These are phyloP conservation scores for Nylanderia fulva DNA, from an alignment of 1,140 invertebrate genomes.

Conservation along the genomic window DNA sequence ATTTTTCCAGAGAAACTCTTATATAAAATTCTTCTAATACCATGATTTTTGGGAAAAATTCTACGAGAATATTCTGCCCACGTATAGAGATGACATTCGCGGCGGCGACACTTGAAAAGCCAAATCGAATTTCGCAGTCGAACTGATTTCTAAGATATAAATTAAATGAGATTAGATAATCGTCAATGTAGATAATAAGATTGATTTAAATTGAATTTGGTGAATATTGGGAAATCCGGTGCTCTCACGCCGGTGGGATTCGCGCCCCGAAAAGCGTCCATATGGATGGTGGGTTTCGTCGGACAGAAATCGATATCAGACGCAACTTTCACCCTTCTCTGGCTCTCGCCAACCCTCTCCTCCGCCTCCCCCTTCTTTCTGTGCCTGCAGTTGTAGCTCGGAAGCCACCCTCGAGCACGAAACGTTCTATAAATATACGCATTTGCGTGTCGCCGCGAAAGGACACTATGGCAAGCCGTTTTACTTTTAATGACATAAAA, in stretches of 20 bases:
- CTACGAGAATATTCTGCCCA: too few relatives aligned
- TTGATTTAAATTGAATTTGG: conserved; percentile 31
- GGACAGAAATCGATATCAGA: conserved; percentile 67
- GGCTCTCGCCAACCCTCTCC: conserved; percentile 6
- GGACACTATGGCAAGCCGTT: too few relatives aligned
- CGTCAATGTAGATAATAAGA: background rate
- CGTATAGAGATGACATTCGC: background rate
- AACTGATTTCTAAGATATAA: background rate
- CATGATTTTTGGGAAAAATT: too few relatives aligned
- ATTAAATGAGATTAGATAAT: conserved; percentile 5
- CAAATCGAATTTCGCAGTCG: background rate
- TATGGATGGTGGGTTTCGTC: conserved; percentile 19
- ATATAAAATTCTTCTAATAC: too few relatives aligned
- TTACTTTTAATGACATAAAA: too few relatives aligned
- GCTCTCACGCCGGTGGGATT: conserved; percentile 26
- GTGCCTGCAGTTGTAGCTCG: background rate
- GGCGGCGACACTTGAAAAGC: too few relatives aligned
- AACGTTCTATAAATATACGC: conserved; percentile 45
- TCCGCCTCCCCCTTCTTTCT: conserved; percentile 16
- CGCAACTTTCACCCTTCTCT: conserved; percentile 61
- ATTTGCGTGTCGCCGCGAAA: conserved; percentile 45
- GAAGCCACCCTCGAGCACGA: conserved; percentile 36
- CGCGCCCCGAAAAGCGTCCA: background rate
- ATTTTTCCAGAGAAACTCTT: too few relatives aligned
- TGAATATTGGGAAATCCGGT: conserved; percentile 25